Evolutionary conservation across 2,113 vertebrate species (phyloP).

Genomic region (Okapia johnstoni): DNA sequence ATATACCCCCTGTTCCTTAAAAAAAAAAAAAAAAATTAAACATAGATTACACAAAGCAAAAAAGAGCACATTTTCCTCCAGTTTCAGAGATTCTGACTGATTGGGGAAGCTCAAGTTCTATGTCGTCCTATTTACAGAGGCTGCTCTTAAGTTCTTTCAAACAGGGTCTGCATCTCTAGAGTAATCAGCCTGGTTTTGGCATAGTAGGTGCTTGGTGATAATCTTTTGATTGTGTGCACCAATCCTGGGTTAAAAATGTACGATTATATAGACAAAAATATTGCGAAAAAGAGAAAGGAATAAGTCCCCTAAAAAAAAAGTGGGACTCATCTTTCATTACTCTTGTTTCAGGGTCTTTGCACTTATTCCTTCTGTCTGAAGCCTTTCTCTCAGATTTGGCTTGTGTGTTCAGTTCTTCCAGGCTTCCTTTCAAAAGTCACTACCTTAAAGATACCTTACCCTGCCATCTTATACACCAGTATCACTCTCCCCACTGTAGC

Average conservation of each 20-base stretch:
- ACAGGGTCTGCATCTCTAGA: not conserved
- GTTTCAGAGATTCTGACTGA: not conserved
- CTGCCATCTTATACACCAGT: not conserved
- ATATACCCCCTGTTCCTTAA: not conserved
- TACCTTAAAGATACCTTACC: not conserved
- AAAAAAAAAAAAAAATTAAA: conserved; percentile 1
- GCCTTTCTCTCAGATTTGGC: not conserved
- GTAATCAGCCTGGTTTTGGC: not conserved
- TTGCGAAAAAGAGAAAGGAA: not conserved
- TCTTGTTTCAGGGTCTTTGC: not conserved
- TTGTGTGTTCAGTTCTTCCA: not conserved
- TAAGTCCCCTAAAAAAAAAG: not conserved
- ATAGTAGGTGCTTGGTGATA: not conserved
- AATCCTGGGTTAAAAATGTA: not conserved
- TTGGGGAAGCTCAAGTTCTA: not conserved
- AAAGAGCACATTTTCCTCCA: not conserved
- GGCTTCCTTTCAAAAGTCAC: not conserved
- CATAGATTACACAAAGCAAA: not conserved
- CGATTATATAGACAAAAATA: not conserved
- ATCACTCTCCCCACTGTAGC: not conserved
- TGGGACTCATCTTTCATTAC: not conserved
- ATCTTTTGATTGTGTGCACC: not conserved
- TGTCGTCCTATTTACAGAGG: not conserved
- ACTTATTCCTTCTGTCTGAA: not conserved
- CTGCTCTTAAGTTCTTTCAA: not conserved